Evolutionary conservation across 2,113 vertebrate genomes (phyloP).

Genomic region (Ctenodactylus gundi): DNA sequence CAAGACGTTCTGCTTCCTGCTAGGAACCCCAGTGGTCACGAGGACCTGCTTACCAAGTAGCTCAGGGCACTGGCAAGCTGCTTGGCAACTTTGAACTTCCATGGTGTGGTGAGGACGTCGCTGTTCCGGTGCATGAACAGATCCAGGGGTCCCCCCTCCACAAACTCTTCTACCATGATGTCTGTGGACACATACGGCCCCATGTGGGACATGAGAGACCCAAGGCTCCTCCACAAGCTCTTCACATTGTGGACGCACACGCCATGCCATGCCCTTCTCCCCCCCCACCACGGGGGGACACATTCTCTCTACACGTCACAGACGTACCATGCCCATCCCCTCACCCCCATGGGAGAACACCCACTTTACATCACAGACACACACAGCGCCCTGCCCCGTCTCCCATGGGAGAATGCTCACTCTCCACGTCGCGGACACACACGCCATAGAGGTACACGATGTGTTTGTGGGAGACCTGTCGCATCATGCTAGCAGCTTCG

Average conservation of each 20-base stretch:
- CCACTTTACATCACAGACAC: no score
- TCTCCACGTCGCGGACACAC: slow-evolving; percentile 94
- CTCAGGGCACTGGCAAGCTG: slow-evolving; percentile 96
- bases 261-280: no score
- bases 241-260: no score
- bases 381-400: no score
- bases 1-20: not conserved
- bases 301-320: no score
- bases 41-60: slow-evolving; percentile 91
- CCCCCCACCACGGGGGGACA: no score
- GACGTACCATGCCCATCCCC: no score
- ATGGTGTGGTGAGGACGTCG: slow-evolving; percentile 89
- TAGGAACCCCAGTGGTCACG: not conserved
- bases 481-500: slow-evolving; percentile 98
- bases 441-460: slow-evolving; percentile 95
- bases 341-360: no score
- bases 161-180: slow-evolving; percentile 98
- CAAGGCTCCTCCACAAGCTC: no score
- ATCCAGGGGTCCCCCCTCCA: slow-evolving; percentile 94
- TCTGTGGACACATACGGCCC: slow-evolving; percentile 79
- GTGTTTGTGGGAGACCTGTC: slow-evolving; percentile 97
- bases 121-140: slow-evolving; percentile 93
- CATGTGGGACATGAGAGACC: no score
- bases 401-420: slow-evolving; percentile 88
- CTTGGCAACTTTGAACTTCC: slow-evolving; percentile 99